Evolutionary conservation across 2,888 invertebrate species (phyloP), one percentile per base, ranked within the genome.

Genomic region (Theristus sp.): DNA sequence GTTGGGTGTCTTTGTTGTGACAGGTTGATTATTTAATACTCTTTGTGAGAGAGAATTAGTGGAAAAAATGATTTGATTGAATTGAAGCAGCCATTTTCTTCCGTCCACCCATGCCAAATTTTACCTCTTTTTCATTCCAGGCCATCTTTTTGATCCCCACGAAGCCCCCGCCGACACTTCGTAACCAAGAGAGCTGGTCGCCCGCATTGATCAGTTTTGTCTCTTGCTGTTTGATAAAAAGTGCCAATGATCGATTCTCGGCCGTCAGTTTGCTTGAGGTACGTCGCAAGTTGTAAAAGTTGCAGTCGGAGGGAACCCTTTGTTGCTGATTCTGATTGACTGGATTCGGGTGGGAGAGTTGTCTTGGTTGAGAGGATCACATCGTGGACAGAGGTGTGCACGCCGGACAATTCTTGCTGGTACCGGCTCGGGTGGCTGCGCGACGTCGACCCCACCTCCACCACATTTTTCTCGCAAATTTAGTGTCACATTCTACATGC

Each of bases 111-210:
- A n/a, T n/a, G n/a, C n/a, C n/a, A n/a, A n/a, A n/a, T n/a, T n/a
- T n/a, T n/a, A n/a, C 47, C 24, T 13, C 49, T 2, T 58, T 27
- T 56, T 47, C 60, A 56, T 64, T 67, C 59, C 67, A 78, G 77
- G 98, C 96, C 58, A 96, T 98, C 68, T 98, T 99, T 78, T 96
- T 98, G 96, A 99, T 98, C 70, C 98, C 98, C 20, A 94, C 94
- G 31, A 96, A 96, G 75, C 96, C 96, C 53, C 94, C 98, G 49
- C 98, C 98, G 13, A 91, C 94, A 1, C 94, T 98, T 75, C 81
- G 91, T 64, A 89, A 96, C 74, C 91, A 91, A 0, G 91, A 94
- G 75, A 86, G 88, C 68, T 98, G 96, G 94, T 86, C 87, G 62
- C 82, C 89, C 0, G 89, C 91, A 75, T 94, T 99, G 77, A 90